Percentiles rank a stretch among this genome's conserved stretches.
phyloP scores from a whole-genome alignment of 2,888 invertebrate genomes.

The Noctua fimbriata region DNA sequence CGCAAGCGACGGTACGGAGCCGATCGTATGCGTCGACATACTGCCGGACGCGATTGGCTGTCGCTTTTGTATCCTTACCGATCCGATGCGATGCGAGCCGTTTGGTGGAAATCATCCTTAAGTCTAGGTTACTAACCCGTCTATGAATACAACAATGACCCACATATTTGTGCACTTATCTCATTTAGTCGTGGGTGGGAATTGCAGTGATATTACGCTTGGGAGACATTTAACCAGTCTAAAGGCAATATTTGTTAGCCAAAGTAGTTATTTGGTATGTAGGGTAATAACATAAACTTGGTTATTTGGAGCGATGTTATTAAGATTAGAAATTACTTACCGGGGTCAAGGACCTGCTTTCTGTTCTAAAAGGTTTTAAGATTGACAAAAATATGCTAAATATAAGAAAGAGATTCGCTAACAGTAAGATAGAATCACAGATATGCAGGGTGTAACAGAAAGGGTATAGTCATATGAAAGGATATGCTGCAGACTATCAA shows the following conservation, averaged over 20 bases:
- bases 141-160: constrained; percentile 58
- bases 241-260: constrained; percentile 44
- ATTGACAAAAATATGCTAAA: background rate
- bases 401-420: no score
- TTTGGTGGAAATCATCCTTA: background rate
- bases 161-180: constrained; percentile 37
- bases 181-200: constrained; percentile 40
- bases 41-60: no score
- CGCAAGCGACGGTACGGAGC: no score
- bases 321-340: background rate
- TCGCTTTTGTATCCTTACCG: no score
- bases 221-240: constrained; percentile 32
- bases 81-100: no score
- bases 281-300: background rate
- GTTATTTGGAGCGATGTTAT: constrained; percentile 6
- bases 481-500: no score
- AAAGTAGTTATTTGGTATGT: constrained; percentile 20
- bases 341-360: background rate
- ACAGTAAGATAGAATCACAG: no score
- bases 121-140: constrained; percentile 25
- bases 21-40: no score
- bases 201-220: constrained; percentile 28
- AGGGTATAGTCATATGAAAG: no score
- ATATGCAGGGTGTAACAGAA: no score
- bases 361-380: background rate